Conservation (phyloP, 2,888 invertebrate species). For the Cheilosia variabilis region DNA sequence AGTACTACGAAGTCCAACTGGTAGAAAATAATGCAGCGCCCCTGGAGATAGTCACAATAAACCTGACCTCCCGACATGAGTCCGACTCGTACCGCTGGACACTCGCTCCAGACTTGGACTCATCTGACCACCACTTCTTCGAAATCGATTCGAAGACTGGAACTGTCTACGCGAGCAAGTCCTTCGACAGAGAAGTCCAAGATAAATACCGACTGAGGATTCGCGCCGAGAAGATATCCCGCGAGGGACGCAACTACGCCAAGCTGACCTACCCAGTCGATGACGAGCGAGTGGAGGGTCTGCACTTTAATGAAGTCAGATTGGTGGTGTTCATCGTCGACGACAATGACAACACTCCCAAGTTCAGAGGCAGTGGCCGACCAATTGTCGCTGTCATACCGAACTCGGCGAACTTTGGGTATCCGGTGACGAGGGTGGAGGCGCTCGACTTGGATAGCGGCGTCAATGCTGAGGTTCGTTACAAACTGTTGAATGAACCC, state of each 20-base stretch:
- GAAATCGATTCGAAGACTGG: constrained; percentile 91
- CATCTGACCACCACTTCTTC: constrained; percentile 86
- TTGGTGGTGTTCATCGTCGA: constrained; percentile 91
- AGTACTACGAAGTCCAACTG: constrained; percentile 92
- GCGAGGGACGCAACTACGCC: constrained; percentile 88
- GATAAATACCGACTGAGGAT: constrained; percentile 86
- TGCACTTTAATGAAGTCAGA: constrained; percentile 91
- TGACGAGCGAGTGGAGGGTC: constrained; percentile 88
- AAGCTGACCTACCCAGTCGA: constrained; percentile 91
- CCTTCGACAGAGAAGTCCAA: constrained; percentile 90
- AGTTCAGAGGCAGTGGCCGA: constrained; percentile 89
- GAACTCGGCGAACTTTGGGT: constrained; percentile 91
- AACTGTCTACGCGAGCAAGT: constrained; percentile 88
- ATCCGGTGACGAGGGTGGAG: constrained; percentile 90
- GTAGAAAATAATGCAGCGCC: constrained; percentile 92
- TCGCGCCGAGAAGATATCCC: constrained; percentile 84
- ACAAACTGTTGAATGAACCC: constrained; percentile 91
- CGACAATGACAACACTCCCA: constrained; percentile 92
- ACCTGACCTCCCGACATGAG: constrained; percentile 88
- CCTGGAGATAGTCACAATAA: constrained; percentile 89
- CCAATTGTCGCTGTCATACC: constrained; percentile 93
- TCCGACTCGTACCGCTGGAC: constrained; percentile 88
- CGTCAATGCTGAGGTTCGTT: constrained; percentile 91
- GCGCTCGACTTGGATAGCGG: constrained; percentile 91
- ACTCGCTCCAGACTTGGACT: constrained; percentile 86